These are phyloP conservation scores for Drosophila gaucha DNA, from an alignment of 2,888 invertebrate genomes.

Conservation along the genomic window DNA sequence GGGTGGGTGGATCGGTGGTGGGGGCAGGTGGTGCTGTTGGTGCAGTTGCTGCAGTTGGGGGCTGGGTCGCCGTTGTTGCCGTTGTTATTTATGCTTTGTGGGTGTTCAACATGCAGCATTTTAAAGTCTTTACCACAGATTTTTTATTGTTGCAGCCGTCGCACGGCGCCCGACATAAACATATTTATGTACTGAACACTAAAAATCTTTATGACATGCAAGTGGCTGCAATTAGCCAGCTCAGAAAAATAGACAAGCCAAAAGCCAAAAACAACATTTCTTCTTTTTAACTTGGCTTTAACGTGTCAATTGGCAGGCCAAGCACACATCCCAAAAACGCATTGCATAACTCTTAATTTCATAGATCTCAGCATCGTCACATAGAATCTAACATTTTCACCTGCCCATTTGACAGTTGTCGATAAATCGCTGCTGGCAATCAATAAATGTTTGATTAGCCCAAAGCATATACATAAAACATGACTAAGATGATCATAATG, in stretches of 20 bases:
- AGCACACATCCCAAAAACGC: constrained; percentile 24
- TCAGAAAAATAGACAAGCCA: constrained; percentile 15
- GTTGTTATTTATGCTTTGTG: constrained; percentile 77
- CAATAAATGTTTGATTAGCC: constrained; percentile 66
- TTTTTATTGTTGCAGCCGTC: constrained; percentile 52
- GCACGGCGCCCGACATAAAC: constrained; percentile 41
- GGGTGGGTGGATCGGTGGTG: background rate
- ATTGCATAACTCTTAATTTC: constrained; percentile 26
- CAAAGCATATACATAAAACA: constrained; percentile 70
- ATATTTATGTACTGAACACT: constrained; percentile 61
- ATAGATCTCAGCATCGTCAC: constrained; percentile 3
- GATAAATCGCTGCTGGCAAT: constrained; percentile 34
- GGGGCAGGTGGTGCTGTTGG: background rate
- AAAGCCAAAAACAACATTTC: constrained; percentile 1
- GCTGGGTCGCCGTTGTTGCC: constrained; percentile 53
- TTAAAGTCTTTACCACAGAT: constrained; percentile 73
- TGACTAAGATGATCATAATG: constrained; percentile 43
- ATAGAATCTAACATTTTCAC: constrained; percentile 58
- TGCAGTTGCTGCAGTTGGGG: constrained; percentile 9
- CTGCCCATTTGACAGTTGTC: constrained; percentile 36
- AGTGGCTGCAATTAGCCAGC: constrained; percentile 66
- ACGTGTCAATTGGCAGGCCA: constrained; percentile 18
- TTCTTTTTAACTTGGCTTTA: constrained; percentile 6
- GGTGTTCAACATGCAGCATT: constrained; percentile 77
- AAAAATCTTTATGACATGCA: constrained; percentile 55